These are phyloP conservation scores for Pachycephala philippinensis DNA, from an alignment of 2,113 vertebrate species.

Conservation along the genomic window DNA sequence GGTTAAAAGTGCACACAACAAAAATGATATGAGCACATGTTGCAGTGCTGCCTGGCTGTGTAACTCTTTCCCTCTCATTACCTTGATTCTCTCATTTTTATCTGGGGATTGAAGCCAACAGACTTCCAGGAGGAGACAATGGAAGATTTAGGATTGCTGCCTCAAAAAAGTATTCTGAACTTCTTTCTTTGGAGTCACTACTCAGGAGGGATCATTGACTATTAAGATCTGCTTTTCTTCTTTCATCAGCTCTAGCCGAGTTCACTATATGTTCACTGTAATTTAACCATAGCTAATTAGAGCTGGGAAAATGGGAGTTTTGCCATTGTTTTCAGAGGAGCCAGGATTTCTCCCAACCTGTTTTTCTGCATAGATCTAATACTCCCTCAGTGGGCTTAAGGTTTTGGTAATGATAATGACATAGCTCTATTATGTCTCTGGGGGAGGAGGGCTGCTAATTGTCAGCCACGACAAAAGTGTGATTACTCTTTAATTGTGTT, in stretches of 20 bases:
- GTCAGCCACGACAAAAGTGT: conserved; percentile 24
- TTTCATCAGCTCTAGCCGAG: neutral
- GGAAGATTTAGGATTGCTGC: neutral
- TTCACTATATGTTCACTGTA: neutral
- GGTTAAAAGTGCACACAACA: neutral
- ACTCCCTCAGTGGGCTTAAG: conserved; percentile 25
- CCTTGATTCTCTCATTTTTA: neutral
- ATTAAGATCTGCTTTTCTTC: conserved; percentile 8
- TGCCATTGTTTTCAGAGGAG: conserved; percentile 26
- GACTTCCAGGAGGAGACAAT: neutral
- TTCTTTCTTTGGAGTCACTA: neutral
- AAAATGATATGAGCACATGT: fast-evolving
- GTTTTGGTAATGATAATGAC: conserved; percentile 60
- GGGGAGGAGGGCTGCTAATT: conserved; percentile 33
- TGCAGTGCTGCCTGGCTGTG: neutral
- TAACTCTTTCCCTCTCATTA: neutral
- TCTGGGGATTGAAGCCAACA: neutral
- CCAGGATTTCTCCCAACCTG: conserved; percentile 8
- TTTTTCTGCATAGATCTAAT: conserved; percentile 34
- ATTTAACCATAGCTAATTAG: conserved; percentile 58
- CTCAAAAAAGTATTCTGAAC: neutral
- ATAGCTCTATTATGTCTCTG: conserved; percentile 21
- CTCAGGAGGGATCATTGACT: neutral
- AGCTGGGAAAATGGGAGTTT: conserved; percentile 45
- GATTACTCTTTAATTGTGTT: conserved; percentile 52